Base-by-base conservation (phyloP, 2,113 vertebrate species). In the Felis chaus region DNA sequence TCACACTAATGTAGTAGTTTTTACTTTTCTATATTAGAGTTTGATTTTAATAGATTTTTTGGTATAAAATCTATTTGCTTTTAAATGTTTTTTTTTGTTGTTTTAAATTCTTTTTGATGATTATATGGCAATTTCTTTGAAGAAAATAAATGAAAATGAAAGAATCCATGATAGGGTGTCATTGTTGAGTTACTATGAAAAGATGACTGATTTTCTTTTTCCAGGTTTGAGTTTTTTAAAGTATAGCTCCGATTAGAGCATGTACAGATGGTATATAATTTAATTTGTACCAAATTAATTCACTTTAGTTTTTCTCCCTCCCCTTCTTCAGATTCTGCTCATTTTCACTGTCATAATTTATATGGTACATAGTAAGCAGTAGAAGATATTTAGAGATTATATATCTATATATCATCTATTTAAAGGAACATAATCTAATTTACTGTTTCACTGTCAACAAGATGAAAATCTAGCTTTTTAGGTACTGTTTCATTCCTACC, bases 241-340 rank as follows among this genome's bases (percentile, higher is more conserved):
- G 15, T 69, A 5, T 55, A 80, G 45, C 33, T 90, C 71, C 78
- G 2, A 79, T 71, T 83, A 84, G 31, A 61, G 4, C 82, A 1
- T 90, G 12, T 74, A 41, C 50, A 88, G 36, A 53, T 87, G 61
- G 23, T 71, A 57, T 76, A 1, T 85, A 91, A 71, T 31, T 84
- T 91, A 93, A 50, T 93, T 93, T 87, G 89, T 90, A 69, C 55
- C 14, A 93, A 27, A 85, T 95, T 85, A 68, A 33, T 86, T 86
- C 31, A 76, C 0, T 86, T 78, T 93, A 10, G 27, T 90, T 87
- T 81, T 68, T 85, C 29, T 84, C 16, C 13, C 85, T 69, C 15
- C 36, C 63, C 13, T 86, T 69, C 57, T 89, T 82, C 36, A 94
- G 14, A 71, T 3, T 53, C 39, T 95, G 5, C 36, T 92, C 41